Evolutionary conservation across 2,797 vertebrate species (phyloP), one percentile per base, ranked within the genome.

Genomic region (Thripadectes ignobilis): DNA sequence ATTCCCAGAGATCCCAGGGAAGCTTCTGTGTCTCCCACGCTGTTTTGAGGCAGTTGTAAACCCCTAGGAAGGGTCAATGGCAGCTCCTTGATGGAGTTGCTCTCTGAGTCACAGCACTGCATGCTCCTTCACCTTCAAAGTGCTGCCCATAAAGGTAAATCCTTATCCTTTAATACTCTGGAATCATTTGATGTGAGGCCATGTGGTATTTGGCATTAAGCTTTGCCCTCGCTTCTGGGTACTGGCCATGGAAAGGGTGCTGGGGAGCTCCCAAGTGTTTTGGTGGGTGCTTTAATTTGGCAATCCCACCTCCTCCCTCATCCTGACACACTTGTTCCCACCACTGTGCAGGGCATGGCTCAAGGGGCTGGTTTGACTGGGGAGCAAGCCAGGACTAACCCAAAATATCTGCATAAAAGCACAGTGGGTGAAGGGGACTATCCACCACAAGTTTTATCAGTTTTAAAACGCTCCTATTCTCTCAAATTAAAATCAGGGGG

Each of bases 151-250:
- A 32, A 65, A 83, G 46, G 82, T 82, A 85, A 88, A 94, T 94
- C 76, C 72, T 94, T 93, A 62, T 95, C 85, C 89, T 68, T 88
- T 97, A 88, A 85, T 89, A 41, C 68, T 66, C 58, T 80, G 65
- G 34, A 74, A 71, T 88, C 41, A 3, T 58, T 88, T 62, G 22
- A 10, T 34, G 41, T 32, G 59, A 75, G 85, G 17, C 46, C 78
- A 5, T 1, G 14, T 20, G 51, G 32, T 22, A 18, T 55, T 83
- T 19, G 2, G 12, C 17, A 2, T 24, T 88, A 73, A 92, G 65
- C 21, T 83, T 77, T 8, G 14, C 69, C 41, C 80, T 72, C 48
- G 14, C 12, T 46, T 71, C 66, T 66, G 10, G 27, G 30, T 82
- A 43, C 57, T 38, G 63, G 34, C 55, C 5, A 0, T 7, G 11